These are phyloP conservation scores for Meloe dianella DNA, from an alignment of 2,888 invertebrate genomes.

Conservation along the genomic window DNA sequence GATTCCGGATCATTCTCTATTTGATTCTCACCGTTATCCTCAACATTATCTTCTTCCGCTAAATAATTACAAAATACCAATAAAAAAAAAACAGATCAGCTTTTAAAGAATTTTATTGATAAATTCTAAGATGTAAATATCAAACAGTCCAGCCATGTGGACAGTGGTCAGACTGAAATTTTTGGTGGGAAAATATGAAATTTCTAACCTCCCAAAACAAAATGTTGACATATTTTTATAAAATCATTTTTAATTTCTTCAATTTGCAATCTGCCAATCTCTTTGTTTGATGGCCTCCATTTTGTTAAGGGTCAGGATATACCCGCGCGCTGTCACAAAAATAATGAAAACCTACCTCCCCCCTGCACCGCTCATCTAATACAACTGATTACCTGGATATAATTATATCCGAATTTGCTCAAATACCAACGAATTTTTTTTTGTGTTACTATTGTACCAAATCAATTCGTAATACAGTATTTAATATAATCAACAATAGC, in stretches of 20 bases:
- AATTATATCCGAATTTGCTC: conserved; percentile 47
- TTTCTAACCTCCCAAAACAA: conserved; percentile 56
- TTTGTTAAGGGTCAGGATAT: conserved; percentile 78
- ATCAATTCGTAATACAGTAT: background rate
- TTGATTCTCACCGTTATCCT: conserved; percentile 69
- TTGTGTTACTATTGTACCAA: too few species aligned
- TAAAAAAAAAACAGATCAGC: conserved; percentile 19
- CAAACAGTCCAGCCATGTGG: conserved; percentile 51
- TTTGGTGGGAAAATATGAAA: conserved; percentile 56
- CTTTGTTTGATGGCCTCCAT: conserved; percentile 80
- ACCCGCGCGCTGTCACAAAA: conserved; percentile 67
- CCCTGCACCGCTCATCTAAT: conserved; percentile 51
- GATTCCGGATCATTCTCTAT: conserved; percentile 77
- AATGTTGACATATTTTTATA: conserved; percentile 25
- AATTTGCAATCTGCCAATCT: conserved; percentile 69
- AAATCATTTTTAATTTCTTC: conserved; percentile 29
- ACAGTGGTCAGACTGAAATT: conserved; percentile 52
- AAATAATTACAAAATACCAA: conserved; percentile 42
- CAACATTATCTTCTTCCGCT: conserved; percentile 74
- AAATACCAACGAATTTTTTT: conserved; percentile 4
- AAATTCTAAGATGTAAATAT: background rate
- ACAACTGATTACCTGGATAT: conserved; percentile 52
- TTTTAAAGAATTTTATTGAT: too few species aligned
- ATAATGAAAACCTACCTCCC: conserved; percentile 61
- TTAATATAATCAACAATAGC: background rate